Evolutionary conservation across 2,113 vertebrate species (phyloP).

Genomic region (Halcyon malimbica): DNA sequence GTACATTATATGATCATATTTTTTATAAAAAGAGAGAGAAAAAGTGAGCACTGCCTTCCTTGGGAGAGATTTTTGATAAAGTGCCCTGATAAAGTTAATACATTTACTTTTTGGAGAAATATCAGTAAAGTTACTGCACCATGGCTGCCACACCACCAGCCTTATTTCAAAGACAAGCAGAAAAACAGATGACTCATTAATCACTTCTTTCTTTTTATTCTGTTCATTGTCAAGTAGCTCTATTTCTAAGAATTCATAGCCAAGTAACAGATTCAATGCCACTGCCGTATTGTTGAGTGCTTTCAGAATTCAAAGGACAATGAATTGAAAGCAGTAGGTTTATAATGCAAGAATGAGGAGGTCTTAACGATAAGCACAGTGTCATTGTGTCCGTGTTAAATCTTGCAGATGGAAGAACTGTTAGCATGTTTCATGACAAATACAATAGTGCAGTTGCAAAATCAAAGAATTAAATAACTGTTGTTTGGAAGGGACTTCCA

Average conservation of each 20-base stretch:
- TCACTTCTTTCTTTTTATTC: neutral
- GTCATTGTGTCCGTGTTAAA: neutral
- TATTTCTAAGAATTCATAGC: conserved; percentile 32
- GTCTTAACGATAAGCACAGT: neutral
- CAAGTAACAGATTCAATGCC: conserved; percentile 26
- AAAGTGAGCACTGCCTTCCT: neutral
- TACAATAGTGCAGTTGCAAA: neutral
- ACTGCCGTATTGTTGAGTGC: neutral
- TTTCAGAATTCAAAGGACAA: conserved; percentile 34
- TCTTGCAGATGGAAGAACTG: neutral
- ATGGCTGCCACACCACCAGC: neutral
- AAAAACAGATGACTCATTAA: neutral
- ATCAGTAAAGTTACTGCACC: neutral
- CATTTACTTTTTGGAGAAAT: neutral
- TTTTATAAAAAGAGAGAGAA: neutral
- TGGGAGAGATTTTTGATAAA: neutral
- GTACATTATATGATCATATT: neutral
- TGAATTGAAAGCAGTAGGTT: neutral
- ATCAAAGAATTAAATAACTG: neutral
- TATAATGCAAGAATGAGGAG: neutral
- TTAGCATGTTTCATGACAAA: neutral
- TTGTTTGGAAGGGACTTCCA: neutral
- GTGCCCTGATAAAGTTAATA: neutral
- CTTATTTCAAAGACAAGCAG: neutral
- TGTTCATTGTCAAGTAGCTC: neutral